Evolutionary conservation across 2,888 invertebrate genomes (phyloP), one percentile per base, ranked within the genome.

Genomic region (Coelopa pilipes): DNA sequence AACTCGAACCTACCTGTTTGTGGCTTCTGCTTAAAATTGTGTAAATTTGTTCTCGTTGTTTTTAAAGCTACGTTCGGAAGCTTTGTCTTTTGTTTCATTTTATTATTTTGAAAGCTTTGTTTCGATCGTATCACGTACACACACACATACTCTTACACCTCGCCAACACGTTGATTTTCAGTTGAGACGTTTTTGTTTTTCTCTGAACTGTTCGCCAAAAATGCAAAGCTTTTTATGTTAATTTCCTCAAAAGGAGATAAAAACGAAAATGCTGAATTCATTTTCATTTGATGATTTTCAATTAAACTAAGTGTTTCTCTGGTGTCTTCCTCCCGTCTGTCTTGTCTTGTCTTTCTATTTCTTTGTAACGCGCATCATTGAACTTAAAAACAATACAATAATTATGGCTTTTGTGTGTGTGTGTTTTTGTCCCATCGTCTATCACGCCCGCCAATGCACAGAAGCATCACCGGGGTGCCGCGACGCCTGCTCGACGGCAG

Each of bases 401-500:
- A 65, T 15, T 17, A 34, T 12, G 0, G 21, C 4, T 71, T 60
- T 67, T 74, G 75, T 73, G 72, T 73, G 68, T 74, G 63, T 74
- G 69, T 74, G 62, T 21, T 34, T 21, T 62, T 47, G 57, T 66
- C 17, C 60, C 60, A 19, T 15, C 24, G 21, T 50, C 17, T 49
- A 70, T 5, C 63, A 17, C 50, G 53, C 60, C 24, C 21, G 34
- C 12, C 12, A 7, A 13, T 34, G 19, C 65, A 55, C 71, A 69
- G 67, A 68, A 73, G 67, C 47, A 70, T 62, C 53, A 70, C 70
- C 76, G 88, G 88, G 76, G 87, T 88, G 73, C 87, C 88, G 68
- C 86, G 88, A 76, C 88, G 88, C 49, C 81, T 88, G 53, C 83
- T 88, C 68, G 88, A 88, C 79, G 85, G 84, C 77, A 86, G 84